Base-by-base conservation (phyloP, 2,888 invertebrate species). In the Microdon myrmicae region DNA sequence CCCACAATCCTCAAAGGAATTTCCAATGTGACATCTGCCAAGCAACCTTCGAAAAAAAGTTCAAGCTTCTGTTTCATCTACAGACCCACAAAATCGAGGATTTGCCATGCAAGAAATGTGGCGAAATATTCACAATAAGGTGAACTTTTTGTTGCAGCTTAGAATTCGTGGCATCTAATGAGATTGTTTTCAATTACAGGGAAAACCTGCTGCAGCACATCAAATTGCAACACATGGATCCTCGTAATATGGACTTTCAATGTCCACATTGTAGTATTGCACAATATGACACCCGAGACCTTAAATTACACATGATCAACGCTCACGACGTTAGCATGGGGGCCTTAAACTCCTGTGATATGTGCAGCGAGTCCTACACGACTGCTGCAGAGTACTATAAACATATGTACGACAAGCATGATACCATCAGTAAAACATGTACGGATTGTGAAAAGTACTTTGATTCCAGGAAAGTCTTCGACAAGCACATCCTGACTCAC, bases 11-110 rank as follows among this genome's bases (percentile, higher is more conserved):
- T 2, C 34, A 61, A 25, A 31, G 49, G 31, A 47, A 47, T 35
- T 68, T 64, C 29, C 64, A 68, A 20, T 68, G 69, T 25, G 60
- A 66, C 20, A 60, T 68, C 3, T 69, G 69, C n/a, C 47, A 67
- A 45, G 47, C 25, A 9, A 54, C 56, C 4, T 69, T 69, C 14
- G 55, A 67, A 13, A 51, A 69, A 32, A 67, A 68, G 37, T 68
- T 66, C 9, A 66, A 68, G 19, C 31, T 69, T 6, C 49, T 60
- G 6, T 69, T 67, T 31, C 69, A 69, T 13, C 23, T 69, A 4
- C 60, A 69, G 37, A 48, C 59, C n/a, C 69, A 69, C 35, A 68
- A 67, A 37, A 47, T 59, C n/a, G 54, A 59, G 12, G 58, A 67
- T n/a, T 5, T 66, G 13, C 54, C 60, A 0, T 69, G 68, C 49